A percentile compares a stretch with the other conserved stretches of the same genome.
Evolutionary conservation across 2,797 vertebrate genomes (phyloP).

Genomic region (Schizopygopsis malacanthus): DNA sequence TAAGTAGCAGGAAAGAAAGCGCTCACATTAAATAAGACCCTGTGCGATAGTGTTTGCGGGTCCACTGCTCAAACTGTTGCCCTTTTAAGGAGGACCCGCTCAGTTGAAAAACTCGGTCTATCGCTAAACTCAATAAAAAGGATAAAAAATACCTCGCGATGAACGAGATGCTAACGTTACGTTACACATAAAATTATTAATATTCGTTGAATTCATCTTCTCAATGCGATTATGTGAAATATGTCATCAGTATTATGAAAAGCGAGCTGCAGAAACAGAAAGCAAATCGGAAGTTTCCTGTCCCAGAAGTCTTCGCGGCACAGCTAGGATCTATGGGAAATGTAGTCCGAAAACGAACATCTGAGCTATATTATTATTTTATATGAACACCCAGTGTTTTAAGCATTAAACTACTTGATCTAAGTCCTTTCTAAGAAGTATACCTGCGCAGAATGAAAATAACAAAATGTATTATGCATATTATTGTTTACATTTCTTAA

Average conservation of each 20-base stretch:
- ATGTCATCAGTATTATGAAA: neutral
- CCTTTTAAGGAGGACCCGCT: conserved; percentile 58
- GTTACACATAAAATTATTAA: neutral
- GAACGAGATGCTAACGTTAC: too few species aligned
- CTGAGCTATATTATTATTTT: rapidly evolving
- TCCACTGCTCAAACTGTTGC: conserved; percentile 60
- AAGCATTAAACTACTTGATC: neutral
- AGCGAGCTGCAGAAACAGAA: neutral
- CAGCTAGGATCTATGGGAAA: conserved; percentile 35
- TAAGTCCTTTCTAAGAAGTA: neutral
- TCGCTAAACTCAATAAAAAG: neutral
- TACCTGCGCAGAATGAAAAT: neutral
- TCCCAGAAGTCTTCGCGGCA: conserved; percentile 34
- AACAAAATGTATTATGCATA: neutral
- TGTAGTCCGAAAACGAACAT: conserved; percentile 35
- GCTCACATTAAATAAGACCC: conserved; percentile 2
- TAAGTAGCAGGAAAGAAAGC: neutral
- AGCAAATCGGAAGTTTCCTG: conserved; percentile 31
- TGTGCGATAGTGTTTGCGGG: conserved; percentile 27
- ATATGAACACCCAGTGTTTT: neutral
- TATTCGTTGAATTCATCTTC: neutral
- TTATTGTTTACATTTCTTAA: neutral
- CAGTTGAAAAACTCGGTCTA: neutral
- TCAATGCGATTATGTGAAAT: neutral
- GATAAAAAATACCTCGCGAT: neutral